Base-by-base conservation (phyloP, 2,113 vertebrate species). In the Otis tarda region DNA sequence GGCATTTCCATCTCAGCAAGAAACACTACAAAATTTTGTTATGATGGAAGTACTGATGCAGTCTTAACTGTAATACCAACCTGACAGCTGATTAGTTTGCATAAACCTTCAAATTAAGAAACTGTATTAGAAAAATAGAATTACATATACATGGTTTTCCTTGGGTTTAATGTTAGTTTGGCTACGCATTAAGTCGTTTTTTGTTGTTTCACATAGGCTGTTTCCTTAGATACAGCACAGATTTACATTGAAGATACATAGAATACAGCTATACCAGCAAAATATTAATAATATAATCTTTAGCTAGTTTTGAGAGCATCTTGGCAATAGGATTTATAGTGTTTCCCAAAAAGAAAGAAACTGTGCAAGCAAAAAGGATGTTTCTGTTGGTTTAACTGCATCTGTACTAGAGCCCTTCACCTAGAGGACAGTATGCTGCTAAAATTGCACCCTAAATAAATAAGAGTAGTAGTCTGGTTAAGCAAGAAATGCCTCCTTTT, bases 1-100 rank as follows among this genome's bases (percentile, higher is more conserved):
- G 84, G 56, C 73, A 63, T 94, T 91, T 94, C 61, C 30, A 45
- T 93, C 77, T 89, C 70, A 67, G 61, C 79, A 69, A 89, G 71
- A 91, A 95, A 73, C 53, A 70, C 9, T 50, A 70, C 59, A 39
- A 45, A 55, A 41, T 69, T 84, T 65, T 93, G 30, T 80, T 70
- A 12, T 39, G 63, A 49, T 87, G 37, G 49, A 95, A 92, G n/a
- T 86, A 88, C 75, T 87, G 86, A 61, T 63, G 64, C 8, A 47
- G 33, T 59, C 45, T 57, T 73, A 89, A 45, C 70, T 55, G 35
- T 83, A 84, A 71, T 59, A 28, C 14, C 61, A 77, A 31, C 52
- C 53, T 63, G 49, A 84, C 67, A 86, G 31, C 45, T 56, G 56
- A 61, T 74, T 61, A 64, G 61, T 81, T 75, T 91, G 67, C 59